Conservation (phyloP, 2,888 invertebrate species). For the Cordylochernes scorpioides region DNA sequence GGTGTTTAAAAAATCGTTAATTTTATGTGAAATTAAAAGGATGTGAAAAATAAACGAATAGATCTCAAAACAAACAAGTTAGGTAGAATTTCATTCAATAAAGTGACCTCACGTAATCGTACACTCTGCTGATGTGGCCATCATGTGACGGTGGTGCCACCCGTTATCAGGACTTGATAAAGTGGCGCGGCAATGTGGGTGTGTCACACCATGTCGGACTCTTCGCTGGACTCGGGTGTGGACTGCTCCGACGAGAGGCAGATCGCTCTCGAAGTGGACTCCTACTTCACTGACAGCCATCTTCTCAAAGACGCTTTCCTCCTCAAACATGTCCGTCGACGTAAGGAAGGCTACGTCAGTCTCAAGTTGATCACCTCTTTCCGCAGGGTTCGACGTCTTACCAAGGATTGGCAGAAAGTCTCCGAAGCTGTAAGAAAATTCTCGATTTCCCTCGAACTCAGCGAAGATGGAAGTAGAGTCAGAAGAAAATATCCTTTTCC, state of each 20-base stretch:
- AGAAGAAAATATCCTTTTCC: slow-evolving; percentile 57
- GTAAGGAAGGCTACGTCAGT: slow-evolving; percentile 83
- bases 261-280: slow-evolving; percentile 94
- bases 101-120: no score
- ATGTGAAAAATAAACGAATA: no score
- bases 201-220: no score
- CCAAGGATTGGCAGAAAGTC: slow-evolving; percentile 76
- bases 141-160: no score
- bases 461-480: slow-evolving; percentile 66
- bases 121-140: no score
- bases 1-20: no score
- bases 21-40: no score
- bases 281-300: slow-evolving; percentile 80
- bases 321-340: slow-evolving; percentile 70
- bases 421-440: slow-evolving; percentile 50
- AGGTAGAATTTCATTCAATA: no score
- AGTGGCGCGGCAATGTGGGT: no score
- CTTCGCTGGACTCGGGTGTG: slow-evolving; percentile 8
- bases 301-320: slow-evolving; percentile 84
- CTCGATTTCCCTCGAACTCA: slow-evolving; percentile 58
- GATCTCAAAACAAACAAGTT: no score
- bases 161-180: no score
- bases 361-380: slow-evolving; percentile 81
- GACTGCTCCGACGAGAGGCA: slow-evolving; percentile 29
- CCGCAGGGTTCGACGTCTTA: slow-evolving; percentile 71